Conservation (phyloP, 1,140 invertebrate genomes). For the Microplitis mediator region DNA sequence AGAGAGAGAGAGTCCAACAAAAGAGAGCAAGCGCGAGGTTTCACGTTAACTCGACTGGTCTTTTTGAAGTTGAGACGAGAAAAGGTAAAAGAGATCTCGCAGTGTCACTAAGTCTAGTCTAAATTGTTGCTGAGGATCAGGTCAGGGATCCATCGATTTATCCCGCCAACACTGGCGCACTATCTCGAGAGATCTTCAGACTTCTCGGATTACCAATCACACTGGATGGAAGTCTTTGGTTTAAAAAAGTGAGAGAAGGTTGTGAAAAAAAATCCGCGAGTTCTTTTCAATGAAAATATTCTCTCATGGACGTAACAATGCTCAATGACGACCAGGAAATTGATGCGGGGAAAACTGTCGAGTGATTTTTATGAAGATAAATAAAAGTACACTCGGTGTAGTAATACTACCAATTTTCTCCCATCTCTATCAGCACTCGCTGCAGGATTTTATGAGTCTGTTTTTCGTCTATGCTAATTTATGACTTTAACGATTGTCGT, state of each 20-base stretch:
- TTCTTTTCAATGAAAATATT: too few species aligned
- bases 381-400: neutral
- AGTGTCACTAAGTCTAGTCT: neutral
- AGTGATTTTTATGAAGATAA: neutral
- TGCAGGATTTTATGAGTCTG: constrained; percentile 43
- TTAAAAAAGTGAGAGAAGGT: neutral
- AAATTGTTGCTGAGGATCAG: constrained; percentile 4
- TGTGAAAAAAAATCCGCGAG: neutral
- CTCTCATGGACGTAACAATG: neutral
- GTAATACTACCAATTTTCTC: too few species aligned
- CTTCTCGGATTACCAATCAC: constrained; percentile 7
- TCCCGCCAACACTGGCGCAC: neutral
- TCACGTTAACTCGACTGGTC: neutral
- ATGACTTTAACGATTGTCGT: constrained; percentile 41
- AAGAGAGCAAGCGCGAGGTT: neutral
- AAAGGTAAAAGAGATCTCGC: neutral
- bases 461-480: constrained; percentile 48
- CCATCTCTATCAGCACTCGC: neutral
- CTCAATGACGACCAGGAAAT: neutral
- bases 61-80: neutral
- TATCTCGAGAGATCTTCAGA: neutral
- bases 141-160: constrained; percentile 25
- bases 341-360: neutral
- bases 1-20: too few species aligned
- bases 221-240: neutral